phyloP scores from a whole-genome alignment of 1,140 invertebrate species.

The Condylostylus longicornis region DNA sequence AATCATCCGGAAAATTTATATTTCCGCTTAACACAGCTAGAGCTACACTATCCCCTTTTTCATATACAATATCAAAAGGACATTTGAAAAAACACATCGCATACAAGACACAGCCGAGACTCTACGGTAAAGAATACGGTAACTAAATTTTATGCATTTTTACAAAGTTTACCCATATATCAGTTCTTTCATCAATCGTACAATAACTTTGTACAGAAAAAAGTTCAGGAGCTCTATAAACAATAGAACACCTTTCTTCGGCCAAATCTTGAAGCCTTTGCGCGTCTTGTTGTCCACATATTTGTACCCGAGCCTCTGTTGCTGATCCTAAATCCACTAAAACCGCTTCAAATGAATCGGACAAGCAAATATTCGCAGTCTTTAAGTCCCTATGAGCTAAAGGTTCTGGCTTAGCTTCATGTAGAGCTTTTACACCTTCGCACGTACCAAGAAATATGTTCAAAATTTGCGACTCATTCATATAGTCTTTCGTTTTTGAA shows the following conservation, averaged over 20 bases:
- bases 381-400: conserved; percentile 74
- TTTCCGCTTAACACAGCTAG: conserved; percentile 68
- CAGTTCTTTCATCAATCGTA: conserved; percentile 68
- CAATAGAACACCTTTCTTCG: conserved; percentile 72
- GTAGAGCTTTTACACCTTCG: conserved; percentile 58
- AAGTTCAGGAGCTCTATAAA: conserved; percentile 73
- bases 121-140: conserved; percentile 40
- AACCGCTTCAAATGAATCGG: conserved; percentile 52
- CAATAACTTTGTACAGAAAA: conserved; percentile 71
- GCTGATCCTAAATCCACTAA: conserved; percentile 78
- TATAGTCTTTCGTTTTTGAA: conserved; percentile 40
- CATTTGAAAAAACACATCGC: conserved; percentile 74
- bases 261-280: conserved; percentile 64
- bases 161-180: conserved; percentile 60
- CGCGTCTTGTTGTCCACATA: conserved; percentile 56
- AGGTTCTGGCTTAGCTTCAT: conserved; percentile 53
- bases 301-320: conserved; percentile 54
- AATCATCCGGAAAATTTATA: conserved; percentile 53
- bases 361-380: conserved; percentile 66
- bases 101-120: conserved; percentile 71
- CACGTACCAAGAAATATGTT: conserved; percentile 59
- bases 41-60: conserved; percentile 74
- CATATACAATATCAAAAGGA: conserved; percentile 72
- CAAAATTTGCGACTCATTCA: conserved; percentile 48
- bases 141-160: neutral